Percentiles rank a stretch among this genome's conserved stretches.
Evolutionary conservation across 2,113 vertebrate species (phyloP).

Genomic region (Prunella himalayana): DNA sequence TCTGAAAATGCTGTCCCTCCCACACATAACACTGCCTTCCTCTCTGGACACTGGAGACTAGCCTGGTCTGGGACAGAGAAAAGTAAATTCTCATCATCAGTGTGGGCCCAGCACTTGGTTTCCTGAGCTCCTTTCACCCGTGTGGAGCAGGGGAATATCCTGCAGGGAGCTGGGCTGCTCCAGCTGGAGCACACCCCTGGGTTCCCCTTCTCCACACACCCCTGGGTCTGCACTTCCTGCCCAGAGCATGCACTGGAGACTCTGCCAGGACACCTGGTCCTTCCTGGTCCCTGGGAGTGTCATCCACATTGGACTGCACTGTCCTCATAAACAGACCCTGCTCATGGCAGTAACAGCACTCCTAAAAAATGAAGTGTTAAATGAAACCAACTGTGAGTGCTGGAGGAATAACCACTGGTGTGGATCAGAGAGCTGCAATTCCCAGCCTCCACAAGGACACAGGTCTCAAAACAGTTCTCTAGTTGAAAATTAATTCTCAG

Average conservation of each 20-base stretch:
- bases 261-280: not conserved
- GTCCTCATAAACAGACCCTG: not conserved
- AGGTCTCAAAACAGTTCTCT: not conserved
- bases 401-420: not conserved
- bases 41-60: not conserved
- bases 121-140: fast-evolving
- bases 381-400: not conserved
- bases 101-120: not conserved
- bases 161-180: not conserved
- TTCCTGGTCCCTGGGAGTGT: not conserved
- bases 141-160: not conserved
- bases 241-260: not conserved
- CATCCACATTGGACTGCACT: fast-evolving
- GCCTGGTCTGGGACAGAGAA: not conserved
- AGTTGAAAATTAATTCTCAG: not conserved
- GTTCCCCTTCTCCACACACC: not conserved
- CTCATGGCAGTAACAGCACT: not conserved
- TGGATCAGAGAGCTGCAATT: not conserved
- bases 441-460: not conserved
- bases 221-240: not conserved
- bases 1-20: not conserved
- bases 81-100: not conserved
- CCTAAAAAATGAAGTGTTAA: not conserved
- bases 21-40: not conserved
- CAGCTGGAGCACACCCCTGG: not conserved